These are phyloP conservation scores for Morone chrysops DNA, from an alignment of 2,113 vertebrate species.

Conservation along the genomic window DNA sequence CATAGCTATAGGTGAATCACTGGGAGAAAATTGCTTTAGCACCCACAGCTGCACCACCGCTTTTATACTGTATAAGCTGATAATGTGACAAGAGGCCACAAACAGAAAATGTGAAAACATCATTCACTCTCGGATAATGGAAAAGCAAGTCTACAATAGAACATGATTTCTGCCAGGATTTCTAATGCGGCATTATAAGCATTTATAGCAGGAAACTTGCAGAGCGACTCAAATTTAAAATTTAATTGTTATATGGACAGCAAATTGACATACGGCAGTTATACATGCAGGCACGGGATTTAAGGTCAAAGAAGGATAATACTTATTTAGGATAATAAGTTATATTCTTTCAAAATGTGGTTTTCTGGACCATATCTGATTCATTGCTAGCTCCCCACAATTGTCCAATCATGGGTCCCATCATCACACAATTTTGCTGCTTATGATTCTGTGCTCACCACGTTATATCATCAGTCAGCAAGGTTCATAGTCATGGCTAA, in stretches of 20 bases:
- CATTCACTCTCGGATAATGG: conserved; percentile 61
- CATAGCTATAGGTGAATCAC: conserved; percentile 53
- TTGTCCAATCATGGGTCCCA: neutral
- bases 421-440: neutral
- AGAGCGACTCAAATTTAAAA: conserved; percentile 25
- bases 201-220: conserved; percentile 37
- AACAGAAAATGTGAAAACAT: conserved; percentile 51
- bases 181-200: conserved; percentile 35
- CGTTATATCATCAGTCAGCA: neutral
- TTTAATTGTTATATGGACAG: conserved; percentile 10
- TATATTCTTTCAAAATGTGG: neutral
- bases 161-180: conserved; percentile 49
- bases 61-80: conserved; percentile 63
- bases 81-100: conserved; percentile 62
- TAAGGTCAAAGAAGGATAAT: conserved; percentile 31
- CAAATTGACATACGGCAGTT: conserved; percentile 20
- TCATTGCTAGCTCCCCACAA: neutral
- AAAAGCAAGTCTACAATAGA: conserved; percentile 54
- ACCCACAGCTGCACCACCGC: conserved; percentile 38
- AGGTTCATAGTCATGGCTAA: neutral
- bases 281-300: conserved; percentile 22
- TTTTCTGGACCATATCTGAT: neutral
- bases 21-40: conserved; percentile 57
- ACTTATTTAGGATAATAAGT: neutral
- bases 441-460: neutral